Evolutionary conservation across 2,113 vertebrate genomes (phyloP).

Genomic region (Crocuta crocuta): DNA sequence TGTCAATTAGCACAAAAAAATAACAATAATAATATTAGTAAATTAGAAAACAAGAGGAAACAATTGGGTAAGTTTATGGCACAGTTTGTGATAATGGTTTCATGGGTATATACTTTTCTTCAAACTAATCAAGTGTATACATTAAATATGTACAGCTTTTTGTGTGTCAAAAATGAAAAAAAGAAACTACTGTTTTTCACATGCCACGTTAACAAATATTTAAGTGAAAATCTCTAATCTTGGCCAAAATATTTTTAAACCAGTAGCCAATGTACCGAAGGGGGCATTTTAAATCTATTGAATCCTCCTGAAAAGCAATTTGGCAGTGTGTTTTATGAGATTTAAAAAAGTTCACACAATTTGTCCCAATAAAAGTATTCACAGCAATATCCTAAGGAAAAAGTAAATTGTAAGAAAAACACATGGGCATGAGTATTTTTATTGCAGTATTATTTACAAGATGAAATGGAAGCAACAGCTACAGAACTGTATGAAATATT

Average conservation of each 20-base stretch:
- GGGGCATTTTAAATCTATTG: background rate
- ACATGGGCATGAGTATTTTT: background rate
- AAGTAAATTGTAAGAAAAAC: background rate
- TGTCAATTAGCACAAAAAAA: background rate
- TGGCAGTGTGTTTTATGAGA: background rate
- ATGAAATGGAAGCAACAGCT: background rate
- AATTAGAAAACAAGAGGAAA: background rate
- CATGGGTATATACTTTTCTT: background rate
- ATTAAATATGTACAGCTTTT: background rate
- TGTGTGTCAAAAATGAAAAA: background rate
- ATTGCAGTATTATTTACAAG: background rate
- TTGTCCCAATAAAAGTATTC: background rate
- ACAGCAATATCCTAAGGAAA: background rate
- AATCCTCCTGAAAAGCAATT: background rate
- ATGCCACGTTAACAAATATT: background rate
- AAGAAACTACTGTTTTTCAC: background rate
- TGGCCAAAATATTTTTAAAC: slow-evolving; percentile 14
- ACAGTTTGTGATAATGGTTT: background rate
- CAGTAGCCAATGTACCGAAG: background rate
- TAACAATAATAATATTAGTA: background rate
- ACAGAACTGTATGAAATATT: background rate
- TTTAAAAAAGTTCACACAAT: background rate
- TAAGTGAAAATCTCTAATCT: background rate
- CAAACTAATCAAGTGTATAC: background rate
- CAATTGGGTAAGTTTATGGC: background rate